Evolutionary conservation across 2,113 vertebrate genomes (phyloP).

Genomic region (Heterochromis multidens): DNA sequence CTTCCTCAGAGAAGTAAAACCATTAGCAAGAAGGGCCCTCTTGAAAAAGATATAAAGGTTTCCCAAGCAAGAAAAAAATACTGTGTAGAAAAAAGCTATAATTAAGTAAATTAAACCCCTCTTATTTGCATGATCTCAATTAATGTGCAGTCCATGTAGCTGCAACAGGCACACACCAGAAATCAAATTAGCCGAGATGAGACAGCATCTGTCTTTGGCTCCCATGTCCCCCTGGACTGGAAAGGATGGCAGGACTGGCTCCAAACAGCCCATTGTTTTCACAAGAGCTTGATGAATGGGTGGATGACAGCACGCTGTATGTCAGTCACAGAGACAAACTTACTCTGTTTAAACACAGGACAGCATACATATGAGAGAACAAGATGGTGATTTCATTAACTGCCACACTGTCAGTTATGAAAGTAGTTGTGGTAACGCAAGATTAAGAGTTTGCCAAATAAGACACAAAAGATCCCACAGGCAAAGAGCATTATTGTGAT

Average conservation of each 20-base stretch:
- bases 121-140: constrained; percentile 70
- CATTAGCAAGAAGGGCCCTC: neutral
- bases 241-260: constrained; percentile 37
- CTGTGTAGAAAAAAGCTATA: constrained; percentile 9
- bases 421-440: neutral
- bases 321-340: constrained; percentile 51
- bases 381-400: constrained; percentile 50
- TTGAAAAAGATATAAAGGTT: neutral
- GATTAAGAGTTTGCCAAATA: neutral
- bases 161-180: constrained; percentile 49
- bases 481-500: neutral
- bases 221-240: constrained; percentile 53
- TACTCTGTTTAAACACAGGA: constrained; percentile 18
- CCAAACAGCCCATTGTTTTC: constrained; percentile 56
- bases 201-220: constrained; percentile 67
- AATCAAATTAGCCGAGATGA: constrained; percentile 72
- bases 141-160: constrained; percentile 58
- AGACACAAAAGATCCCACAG: neutral
- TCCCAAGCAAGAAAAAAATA: constrained; percentile 17
- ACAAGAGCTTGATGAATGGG: constrained; percentile 53
- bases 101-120: constrained; percentile 63
- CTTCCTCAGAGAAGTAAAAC: neutral
- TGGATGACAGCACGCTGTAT: constrained; percentile 24
- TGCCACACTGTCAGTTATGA: constrained; percentile 10
- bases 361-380: constrained; percentile 38